Conservation (phyloP, 2,888 invertebrate genomes). For the Eristalis intricaria region DNA sequence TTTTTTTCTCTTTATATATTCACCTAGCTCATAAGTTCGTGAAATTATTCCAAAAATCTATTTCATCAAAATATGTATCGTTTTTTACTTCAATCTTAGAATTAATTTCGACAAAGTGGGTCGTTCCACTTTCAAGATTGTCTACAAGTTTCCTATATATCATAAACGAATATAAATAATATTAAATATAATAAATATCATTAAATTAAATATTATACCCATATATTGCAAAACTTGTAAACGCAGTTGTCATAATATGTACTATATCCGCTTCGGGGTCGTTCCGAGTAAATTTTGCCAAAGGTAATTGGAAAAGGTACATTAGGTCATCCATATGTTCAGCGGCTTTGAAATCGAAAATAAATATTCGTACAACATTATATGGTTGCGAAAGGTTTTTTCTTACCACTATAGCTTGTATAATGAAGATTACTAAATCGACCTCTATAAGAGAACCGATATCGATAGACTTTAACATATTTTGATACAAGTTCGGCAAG, state of each 20-base stretch:
- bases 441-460: conserved; percentile 82
- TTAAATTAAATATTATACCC: conserved; percentile 76
- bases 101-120: conserved; percentile 27
- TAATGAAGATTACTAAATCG: conserved; percentile 79
- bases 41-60: conserved; percentile 35
- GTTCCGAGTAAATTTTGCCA: conserved; percentile 78
- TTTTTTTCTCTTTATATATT: neutral
- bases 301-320: conserved; percentile 81
- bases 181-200: neutral
- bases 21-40: neutral
- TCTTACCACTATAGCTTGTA: conserved; percentile 39
- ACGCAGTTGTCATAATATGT: conserved; percentile 80
- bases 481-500: conserved; percentile 81
- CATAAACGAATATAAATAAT: neutral
- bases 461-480: conserved; percentile 81
- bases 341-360: conserved; percentile 55
- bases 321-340: conserved; percentile 83
- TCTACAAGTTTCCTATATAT: conserved; percentile 38
- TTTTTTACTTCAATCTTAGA: conserved; percentile 7
- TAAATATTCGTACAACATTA: neutral
- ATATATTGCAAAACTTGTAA: conserved; percentile 81
- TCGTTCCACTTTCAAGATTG: conserved; percentile 28
- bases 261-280: conserved; percentile 81
- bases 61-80: conserved; percentile 22
- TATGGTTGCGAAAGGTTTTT: neutral